Evolutionary conservation across 2,797 vertebrate genomes (phyloP).

Genomic region (Cossypha niveicapilla): DNA sequence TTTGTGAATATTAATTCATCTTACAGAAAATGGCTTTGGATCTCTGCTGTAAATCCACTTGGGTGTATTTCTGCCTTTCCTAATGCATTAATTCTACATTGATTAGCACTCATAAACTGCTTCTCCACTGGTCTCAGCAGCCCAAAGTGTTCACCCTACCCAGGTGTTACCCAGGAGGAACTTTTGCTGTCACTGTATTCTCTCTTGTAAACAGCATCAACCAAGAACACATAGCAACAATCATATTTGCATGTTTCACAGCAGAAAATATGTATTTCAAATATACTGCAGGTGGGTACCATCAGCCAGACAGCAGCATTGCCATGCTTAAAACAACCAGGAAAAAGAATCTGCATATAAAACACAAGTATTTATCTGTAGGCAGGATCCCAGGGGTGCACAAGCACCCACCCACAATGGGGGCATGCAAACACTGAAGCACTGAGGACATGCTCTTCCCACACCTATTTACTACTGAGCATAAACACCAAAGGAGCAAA

Average conservation of each 20-base stretch:
- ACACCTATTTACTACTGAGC: not conserved
- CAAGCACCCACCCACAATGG: not conserved
- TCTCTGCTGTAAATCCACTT: not conserved
- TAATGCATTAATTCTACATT: not conserved
- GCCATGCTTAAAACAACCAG: not conserved
- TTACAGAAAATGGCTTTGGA: not conserved
- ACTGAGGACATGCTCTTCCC: not conserved
- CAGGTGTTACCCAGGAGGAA: not conserved
- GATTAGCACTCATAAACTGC: not conserved
- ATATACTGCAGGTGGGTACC: not conserved
- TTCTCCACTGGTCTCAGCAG: not conserved
- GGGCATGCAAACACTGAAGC: not conserved
- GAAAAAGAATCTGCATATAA: not conserved
- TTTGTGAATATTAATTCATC: conserved; percentile 5
- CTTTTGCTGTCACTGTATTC: not conserved
- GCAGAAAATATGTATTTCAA: conserved; percentile 30
- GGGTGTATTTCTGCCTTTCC: not conserved
- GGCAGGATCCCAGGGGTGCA: not conserved
- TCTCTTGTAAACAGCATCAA: not conserved
- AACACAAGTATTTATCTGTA: not conserved
- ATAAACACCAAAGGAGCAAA: not conserved
- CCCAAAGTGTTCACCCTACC: not conserved
- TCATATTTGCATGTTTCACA: not conserved
- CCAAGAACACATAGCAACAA: not conserved
- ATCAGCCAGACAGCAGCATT: not conserved